Percentiles rank a stretch among this genome's conserved stretches.
These are phyloP conservation scores for Tolypeutes matacus DNA, from an alignment of 2,797 vertebrate genomes.

Conservation along the genomic window DNA sequence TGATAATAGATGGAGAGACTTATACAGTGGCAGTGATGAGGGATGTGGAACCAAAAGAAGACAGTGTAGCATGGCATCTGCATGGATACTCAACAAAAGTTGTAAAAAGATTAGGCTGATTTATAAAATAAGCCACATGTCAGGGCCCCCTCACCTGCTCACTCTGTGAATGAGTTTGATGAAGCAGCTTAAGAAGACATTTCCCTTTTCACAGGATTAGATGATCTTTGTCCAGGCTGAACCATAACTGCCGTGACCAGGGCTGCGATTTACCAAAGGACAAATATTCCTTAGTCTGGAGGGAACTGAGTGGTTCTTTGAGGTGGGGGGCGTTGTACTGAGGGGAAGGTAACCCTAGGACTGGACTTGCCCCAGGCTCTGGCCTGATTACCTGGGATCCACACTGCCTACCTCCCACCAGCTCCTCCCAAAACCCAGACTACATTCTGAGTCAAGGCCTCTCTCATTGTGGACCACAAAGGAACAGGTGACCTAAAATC, in stretches of 20 bases:
- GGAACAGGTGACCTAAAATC: background rate
- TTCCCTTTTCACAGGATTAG: background rate
- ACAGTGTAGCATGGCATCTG: background rate
- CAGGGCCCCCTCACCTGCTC: background rate
- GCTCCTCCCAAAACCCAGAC: background rate
- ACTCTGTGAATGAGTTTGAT: background rate
- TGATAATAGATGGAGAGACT: background rate
- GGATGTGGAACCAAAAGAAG: background rate
- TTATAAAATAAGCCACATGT: slow-evolving; percentile 54
- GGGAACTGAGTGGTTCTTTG: background rate
- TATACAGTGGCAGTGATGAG: background rate
- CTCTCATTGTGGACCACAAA: background rate
- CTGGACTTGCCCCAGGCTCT: background rate
- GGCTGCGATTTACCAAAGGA: background rate
- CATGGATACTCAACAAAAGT: background rate
- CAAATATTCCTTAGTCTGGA: background rate
- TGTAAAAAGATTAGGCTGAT: slow-evolving; percentile 9
- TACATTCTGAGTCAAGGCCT: background rate
- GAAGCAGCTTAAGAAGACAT: background rate
- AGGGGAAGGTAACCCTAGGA: background rate
- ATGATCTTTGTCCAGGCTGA: background rate
- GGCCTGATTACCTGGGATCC: background rate
- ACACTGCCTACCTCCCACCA: no score
- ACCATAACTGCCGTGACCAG: background rate
- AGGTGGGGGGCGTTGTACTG: background rate